These are phyloP conservation scores for Formicarius rufipectus DNA, from an alignment of 2,113 vertebrate species.

Conservation along the genomic window DNA sequence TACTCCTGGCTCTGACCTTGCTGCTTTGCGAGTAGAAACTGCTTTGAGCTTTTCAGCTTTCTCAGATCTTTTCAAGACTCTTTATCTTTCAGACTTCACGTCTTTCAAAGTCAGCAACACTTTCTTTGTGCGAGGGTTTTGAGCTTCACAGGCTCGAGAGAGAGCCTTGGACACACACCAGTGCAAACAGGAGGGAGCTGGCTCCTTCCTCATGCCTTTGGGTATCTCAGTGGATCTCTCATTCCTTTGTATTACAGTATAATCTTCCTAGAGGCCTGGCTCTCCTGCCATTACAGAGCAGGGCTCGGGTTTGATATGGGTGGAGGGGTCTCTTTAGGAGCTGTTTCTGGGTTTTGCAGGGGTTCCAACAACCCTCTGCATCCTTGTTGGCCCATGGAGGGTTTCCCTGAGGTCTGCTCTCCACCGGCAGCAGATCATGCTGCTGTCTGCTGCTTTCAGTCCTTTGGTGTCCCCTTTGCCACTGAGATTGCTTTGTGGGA, in stretches of 20 bases:
- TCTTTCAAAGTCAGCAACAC: neutral
- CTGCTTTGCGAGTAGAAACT: neutral
- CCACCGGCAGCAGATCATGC: neutral
- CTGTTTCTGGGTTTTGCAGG: fast-evolving
- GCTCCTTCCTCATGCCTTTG: neutral
- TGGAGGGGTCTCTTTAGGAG: neutral
- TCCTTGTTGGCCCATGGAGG: neutral
- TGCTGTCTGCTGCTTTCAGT: neutral
- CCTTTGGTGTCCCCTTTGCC: neutral
- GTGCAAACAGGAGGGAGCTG: neutral
- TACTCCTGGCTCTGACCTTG: neutral
- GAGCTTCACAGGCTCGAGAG: neutral
- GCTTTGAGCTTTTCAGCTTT: neutral
- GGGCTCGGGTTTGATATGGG: fast-evolving
- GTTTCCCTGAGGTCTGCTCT: neutral
- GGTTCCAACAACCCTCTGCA: neutral
- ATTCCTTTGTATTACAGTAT: neutral
- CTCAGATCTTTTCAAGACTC: neutral
- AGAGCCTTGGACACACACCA: fast-evolving
- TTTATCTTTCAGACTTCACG: neutral
- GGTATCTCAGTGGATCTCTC: neutral
- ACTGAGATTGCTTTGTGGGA: neutral
- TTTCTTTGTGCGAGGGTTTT: neutral
- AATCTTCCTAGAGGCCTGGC: neutral
- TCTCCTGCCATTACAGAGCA: neutral